Base-by-base conservation (phyloP, 2,888 invertebrate species). In the Cenopis cana region DNA sequence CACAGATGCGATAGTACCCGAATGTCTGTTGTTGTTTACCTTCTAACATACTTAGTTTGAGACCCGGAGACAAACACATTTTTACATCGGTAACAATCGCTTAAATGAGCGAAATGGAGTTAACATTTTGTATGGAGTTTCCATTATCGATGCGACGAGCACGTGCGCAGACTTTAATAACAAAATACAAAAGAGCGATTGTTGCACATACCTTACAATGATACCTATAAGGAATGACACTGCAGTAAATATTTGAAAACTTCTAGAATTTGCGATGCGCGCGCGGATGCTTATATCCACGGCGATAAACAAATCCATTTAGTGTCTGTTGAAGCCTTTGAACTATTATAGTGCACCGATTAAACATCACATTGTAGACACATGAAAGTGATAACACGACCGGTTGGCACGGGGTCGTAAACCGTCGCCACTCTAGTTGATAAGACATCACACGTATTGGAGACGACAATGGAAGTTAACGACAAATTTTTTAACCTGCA, bases 321-420 rank as follows among this genome's bases (percentile, higher is more conserved):
- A 29, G 33, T 33, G 9, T 8, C 29, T 6, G 33, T 6, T 33
- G 8, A 33, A 5, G 9, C 33, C 33, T 33, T 1, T 33, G 33
- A 6, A 6, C 46, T n/a, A 46, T 46, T 46, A 6, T 46, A 46
- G 61, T 61, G 49, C 36, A 62, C 9, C 17, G 29, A n/a, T 46
- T 24, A 46, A 46, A 46, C n/a, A 41, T 33, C 41, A 56, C 61
- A 33, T 50, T 56, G 12, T 49, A 33, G 50, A 62, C 62, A 55
- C 62, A 41, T 49, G 55, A 69, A 41, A 29, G 50, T 49, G 55
- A 69, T 64, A 69, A 56, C 49, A n/a, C 36, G 5, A 55, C 24
- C 8, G 62, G 56, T 24, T 57, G 64, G 17, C 64, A 10, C 33
- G 29, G 33, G 61, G 61, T 67, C 60, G 46, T 70, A 70, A 54